phyloP scores from a whole-genome alignment of 2,888 invertebrate species.

The Mesorhabditis belari region DNA sequence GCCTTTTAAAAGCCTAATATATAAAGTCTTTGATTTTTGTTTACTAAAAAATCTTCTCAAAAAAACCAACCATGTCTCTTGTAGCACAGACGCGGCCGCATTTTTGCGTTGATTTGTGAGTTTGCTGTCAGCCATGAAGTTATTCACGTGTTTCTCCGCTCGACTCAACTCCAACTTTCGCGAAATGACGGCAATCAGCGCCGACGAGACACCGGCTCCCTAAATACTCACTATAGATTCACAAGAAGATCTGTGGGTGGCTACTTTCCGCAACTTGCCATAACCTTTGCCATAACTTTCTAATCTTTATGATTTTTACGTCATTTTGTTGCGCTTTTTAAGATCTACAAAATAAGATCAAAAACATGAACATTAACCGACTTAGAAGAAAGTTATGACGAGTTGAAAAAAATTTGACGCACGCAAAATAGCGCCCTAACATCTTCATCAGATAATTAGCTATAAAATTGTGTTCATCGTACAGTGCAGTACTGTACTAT shows the following conservation, averaged over 20 bases:
- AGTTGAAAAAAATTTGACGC: no score
- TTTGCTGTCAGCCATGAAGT: conserved; percentile 99
- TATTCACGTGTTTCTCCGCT: conserved; percentile 99
- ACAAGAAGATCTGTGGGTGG: not conserved
- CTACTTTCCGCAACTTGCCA: not conserved
- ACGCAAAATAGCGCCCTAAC: no score
- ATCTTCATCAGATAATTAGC: no score
- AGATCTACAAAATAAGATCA: no score
- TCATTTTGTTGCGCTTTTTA: no score
- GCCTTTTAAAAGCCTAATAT: not conserved
- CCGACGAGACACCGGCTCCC: conserved; percentile 97
- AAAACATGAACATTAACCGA: no score
- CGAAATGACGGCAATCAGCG: conserved; percentile 97
- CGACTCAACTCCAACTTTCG: conserved; percentile 89
- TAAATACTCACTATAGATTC: conserved; percentile 55
- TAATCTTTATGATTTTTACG: no score
- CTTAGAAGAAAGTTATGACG: no score
- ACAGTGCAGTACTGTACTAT: no score
- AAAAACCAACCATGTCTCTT: conserved; percentile 84
- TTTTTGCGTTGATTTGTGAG: conserved; percentile 99
- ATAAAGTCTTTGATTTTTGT: not conserved
- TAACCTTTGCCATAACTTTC: no score
- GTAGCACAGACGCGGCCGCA: conserved; percentile 94
- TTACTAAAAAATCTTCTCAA: not conserved
- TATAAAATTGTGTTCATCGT: no score